Evolutionary conservation across 2,888 invertebrate genomes (phyloP).

Genomic region (Exocentrus adspersus): DNA sequence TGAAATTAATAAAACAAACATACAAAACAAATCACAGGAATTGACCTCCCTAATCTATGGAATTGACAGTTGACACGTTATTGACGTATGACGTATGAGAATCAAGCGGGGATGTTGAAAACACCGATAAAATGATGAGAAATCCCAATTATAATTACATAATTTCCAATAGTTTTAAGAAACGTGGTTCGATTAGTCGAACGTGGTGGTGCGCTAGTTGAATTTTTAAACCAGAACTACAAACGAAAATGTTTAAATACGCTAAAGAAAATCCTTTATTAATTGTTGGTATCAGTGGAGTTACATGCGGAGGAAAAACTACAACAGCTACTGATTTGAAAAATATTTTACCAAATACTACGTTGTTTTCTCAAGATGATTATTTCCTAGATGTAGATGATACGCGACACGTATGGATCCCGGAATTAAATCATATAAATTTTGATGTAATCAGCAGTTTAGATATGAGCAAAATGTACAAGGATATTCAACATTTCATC

Average conservation of each 20-base stretch:
- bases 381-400: slow-evolving; percentile 78
- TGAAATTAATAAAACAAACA: too few species aligned
- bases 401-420: slow-evolving; percentile 71
- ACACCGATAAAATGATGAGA: not conserved
- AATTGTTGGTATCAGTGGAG: slow-evolving; percentile 79
- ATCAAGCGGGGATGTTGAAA: too few species aligned
- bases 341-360: slow-evolving; percentile 61
- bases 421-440: slow-evolving; percentile 76
- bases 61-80: too few species aligned
- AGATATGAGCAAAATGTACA: slow-evolving; percentile 77
- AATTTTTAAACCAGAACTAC: too few species aligned
- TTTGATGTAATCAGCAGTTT: slow-evolving; percentile 78
- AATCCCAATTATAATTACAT: not conserved
- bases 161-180: slow-evolving; percentile 3
- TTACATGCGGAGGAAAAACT: slow-evolving; percentile 87
- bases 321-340: slow-evolving; percentile 71
- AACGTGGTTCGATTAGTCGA: not conserved
- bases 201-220: too few species aligned
- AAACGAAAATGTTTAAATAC: slow-evolving; percentile 24
- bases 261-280: slow-evolving; percentile 33
- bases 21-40: too few species aligned
- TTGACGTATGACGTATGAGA: too few species aligned
- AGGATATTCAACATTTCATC: slow-evolving; percentile 64
- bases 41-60: too few species aligned
- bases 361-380: slow-evolving; percentile 77